Base-by-base conservation (phyloP, 2,797 vertebrate species). In the Notamacropus eugenii region DNA sequence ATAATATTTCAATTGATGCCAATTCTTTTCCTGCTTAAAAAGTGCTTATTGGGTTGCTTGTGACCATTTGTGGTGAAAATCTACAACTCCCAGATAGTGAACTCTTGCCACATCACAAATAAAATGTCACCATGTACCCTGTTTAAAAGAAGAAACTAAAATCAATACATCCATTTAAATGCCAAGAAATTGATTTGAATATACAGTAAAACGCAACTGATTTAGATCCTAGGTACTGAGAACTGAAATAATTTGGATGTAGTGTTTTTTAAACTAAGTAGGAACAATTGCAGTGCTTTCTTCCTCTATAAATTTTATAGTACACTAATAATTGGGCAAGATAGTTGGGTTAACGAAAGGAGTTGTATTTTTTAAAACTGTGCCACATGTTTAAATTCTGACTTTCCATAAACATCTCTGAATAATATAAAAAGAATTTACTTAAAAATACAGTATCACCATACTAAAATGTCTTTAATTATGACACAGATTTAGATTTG, bases 91-190 rank as follows among this genome's bases (percentile, higher is more conserved):
- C 5, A 40, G 6, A 40, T 40, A 74, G 4, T 67, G 34, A 1
- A 67, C n/a, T 74, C n/a, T 40, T 40, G 16, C n/a, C 19, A 22
- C 19, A 74, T 74, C 67, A 74, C n/a, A 74, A 74, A 22, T 40
- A 93, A 56, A 97, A 95, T 91, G 87, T 6, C 29, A 92, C 50
- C 54, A 90, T 52, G 58, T 90, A 19, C 90, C 90, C 96, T 97
- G 90, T 22, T 90, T 92, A 90, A 94, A 82, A 67, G 54, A 96
- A 92, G 54, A 50, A 94, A 94, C 54, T 93, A 1, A 95, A 92
- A 1, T 93, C 87, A 93, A 59, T 92, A 40, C 6, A 90, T 90
- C 50, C 90, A 24, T 19, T 40, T 93, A 94, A 93, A 57, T 93
- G 52, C 91, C 93, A n/a, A 19, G n/a, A 62, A 90, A 91, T 90